Conservation (phyloP, 1,140 invertebrate genomes). For the Sminthurinus signatus region DNA sequence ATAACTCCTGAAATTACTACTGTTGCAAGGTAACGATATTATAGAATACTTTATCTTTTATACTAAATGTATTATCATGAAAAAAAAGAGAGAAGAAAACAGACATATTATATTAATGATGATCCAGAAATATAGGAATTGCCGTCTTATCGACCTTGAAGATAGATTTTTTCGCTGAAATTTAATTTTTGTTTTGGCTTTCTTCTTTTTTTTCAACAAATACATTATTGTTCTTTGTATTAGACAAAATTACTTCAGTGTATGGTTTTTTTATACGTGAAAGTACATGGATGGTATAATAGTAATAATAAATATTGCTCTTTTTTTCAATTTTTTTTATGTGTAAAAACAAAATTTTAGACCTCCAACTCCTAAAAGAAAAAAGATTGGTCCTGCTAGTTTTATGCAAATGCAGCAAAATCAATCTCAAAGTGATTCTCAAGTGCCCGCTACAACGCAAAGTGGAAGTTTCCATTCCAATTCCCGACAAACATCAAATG, state of each 20-base stretch:
- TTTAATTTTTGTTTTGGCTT: background rate
- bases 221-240: background rate
- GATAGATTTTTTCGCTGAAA: constrained; percentile 1
- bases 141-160: background rate
- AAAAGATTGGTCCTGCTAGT: constrained; percentile 17
- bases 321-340: no score
- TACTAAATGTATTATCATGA: background rate
- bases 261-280: no score
- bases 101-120: constrained; percentile 9
- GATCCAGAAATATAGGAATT: constrained; percentile 10
- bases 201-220: background rate
- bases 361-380: constrained; percentile 35
- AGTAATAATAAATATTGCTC: no score
- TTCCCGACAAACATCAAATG: background rate
- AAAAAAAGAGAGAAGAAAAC: background rate
- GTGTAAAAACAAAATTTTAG: no score
- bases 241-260: no score
- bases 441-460: background rate
- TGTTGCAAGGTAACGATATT: constrained; percentile 14
- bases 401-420: constrained; percentile 9
- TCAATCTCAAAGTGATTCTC: constrained; percentile 10
- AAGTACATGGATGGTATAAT: no score
- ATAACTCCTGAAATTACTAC: constrained; percentile 14
- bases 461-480: background rate
- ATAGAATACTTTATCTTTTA: no score